Conservation (phyloP, 2,888 invertebrate species). For the Acanthosoma haemorrhoidale region DNA sequence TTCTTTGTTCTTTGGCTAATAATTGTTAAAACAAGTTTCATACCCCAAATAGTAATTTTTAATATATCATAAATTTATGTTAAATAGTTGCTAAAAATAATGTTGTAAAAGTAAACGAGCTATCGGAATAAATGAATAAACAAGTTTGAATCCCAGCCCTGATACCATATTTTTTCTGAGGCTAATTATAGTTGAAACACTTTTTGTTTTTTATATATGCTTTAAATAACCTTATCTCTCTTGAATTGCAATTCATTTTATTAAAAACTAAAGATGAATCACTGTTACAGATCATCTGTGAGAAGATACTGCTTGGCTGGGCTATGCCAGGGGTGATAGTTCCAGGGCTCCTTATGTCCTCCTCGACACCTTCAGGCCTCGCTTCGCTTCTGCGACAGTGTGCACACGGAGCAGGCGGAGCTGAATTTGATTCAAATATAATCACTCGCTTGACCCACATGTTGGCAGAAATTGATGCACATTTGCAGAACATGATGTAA, state of each 20-base stretch:
- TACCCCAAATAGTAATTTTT: no score
- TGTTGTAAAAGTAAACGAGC: no score
- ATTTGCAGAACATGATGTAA: not conserved
- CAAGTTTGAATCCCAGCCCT: no score
- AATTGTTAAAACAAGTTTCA: no score
- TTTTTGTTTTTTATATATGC: not conserved
- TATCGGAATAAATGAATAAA: no score
- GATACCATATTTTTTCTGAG: not conserved
- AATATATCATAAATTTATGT: no score
- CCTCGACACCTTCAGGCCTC: slow-evolving; percentile 55
- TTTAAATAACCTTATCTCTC: not conserved
- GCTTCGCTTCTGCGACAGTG: slow-evolving; percentile 56
- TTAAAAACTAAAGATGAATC: not conserved
- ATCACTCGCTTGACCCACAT: slow-evolving; percentile 28
- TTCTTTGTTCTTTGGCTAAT: no score
- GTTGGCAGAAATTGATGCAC: slow-evolving; percentile 31
- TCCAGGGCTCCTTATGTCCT: slow-evolving; percentile 57
- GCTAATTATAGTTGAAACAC: not conserved
- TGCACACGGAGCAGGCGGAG: slow-evolving; percentile 44
- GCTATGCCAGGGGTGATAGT: slow-evolving; percentile 56
- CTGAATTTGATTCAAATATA: slow-evolving; percentile 19
- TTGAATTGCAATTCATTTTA: no score
- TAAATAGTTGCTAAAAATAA: no score
- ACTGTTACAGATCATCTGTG: slow-evolving; percentile 56
- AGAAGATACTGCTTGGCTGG: slow-evolving; percentile 61